These are phyloP conservation scores for Drosophila kokeensis DNA, from an alignment of 2,888 invertebrate genomes.

Conservation along the genomic window DNA sequence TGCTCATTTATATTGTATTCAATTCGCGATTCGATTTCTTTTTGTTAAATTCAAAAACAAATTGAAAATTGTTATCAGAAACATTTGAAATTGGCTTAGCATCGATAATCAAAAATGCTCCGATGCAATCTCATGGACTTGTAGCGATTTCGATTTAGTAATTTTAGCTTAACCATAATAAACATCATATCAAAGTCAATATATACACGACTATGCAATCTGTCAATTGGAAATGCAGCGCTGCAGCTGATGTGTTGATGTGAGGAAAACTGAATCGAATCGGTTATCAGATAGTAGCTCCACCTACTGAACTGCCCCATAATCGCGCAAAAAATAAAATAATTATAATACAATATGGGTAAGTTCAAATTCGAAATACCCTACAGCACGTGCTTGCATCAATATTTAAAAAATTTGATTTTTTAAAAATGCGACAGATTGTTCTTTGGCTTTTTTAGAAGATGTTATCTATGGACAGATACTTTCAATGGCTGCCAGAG, in stretches of 20 bases:
- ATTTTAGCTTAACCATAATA: background rate
- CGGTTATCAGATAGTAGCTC: constrained; percentile 59
- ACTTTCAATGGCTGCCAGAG: background rate
- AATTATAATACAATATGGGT: background rate
- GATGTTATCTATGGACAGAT: background rate
- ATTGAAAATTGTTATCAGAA: background rate
- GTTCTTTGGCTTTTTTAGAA: background rate
- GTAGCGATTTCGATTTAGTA: background rate
- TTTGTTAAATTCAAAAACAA: background rate
- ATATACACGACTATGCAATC: background rate
- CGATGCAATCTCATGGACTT: background rate
- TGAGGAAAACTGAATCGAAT: constrained; percentile 57
- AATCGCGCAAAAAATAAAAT: constrained; percentile 21
- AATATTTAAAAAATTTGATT: background rate
- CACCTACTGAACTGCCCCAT: constrained; percentile 58
- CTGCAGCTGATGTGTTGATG: constrained; percentile 11
- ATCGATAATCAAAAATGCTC: background rate
- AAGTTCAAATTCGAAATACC: background rate
- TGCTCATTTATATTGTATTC: background rate
- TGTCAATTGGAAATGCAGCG: background rate
- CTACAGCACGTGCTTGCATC: background rate
- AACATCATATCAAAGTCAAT: background rate
- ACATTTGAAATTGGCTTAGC: background rate
- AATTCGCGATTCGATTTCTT: background rate
- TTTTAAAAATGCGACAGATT: background rate